A percentile compares a stretch with the other conserved stretches of the same genome.
phyloP scores from a whole-genome alignment of 2,797 vertebrate species.

The Dendrocincla fuliginosa region DNA sequence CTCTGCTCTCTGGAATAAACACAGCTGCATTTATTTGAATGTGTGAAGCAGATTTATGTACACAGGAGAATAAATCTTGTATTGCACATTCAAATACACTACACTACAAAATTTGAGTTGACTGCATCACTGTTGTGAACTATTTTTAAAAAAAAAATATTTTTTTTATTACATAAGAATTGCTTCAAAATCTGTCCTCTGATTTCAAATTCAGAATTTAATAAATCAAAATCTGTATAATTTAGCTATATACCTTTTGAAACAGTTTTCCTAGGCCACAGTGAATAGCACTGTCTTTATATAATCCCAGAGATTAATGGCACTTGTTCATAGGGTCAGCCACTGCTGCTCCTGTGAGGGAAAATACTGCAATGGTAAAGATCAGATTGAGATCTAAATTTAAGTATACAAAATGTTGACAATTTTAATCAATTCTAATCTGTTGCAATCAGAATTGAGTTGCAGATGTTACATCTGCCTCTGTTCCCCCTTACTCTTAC shows the following conservation, averaged over 20 bases:
- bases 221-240: background rate
- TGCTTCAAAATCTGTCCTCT: background rate
- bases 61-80: conserved; percentile 53
- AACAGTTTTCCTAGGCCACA: background rate
- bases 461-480: background rate
- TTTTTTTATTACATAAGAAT: background rate
- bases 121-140: background rate
- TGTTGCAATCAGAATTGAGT: background rate
- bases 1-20: conserved; percentile 70
- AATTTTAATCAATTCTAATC: background rate
- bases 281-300: background rate
- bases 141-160: background rate
- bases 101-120: background rate
- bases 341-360: background rate
- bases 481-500: background rate
- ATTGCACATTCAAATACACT: background rate
- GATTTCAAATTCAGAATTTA: background rate
- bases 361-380: background rate
- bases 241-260: background rate
- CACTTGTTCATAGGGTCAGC: background rate
- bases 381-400: background rate
- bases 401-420: background rate
- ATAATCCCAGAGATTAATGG: background rate
- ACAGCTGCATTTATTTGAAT: conserved; percentile 80
- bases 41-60: conserved; percentile 72